Evolutionary conservation across 1,140 invertebrate species (phyloP), one percentile per base, ranked within the genome.

Genomic region (Bombus vancouverensis): DNA sequence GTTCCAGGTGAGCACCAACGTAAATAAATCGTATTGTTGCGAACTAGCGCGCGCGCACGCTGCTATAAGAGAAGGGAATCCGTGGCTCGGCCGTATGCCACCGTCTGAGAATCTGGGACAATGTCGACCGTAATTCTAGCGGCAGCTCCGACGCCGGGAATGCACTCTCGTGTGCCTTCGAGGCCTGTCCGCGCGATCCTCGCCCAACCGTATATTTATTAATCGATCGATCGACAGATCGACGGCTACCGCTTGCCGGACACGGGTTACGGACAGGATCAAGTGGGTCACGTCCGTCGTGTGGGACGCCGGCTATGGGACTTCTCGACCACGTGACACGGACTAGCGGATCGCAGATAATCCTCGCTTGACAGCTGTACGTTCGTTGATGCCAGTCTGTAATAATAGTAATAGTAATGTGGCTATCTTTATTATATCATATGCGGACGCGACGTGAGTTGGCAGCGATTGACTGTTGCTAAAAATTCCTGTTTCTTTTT

Each of bases 51-150:
- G 68, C 9, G 34, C 32, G 62, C 34, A 39, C 10, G 59, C 59
- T 13, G 59, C 59, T 62, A n/a, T 71, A 68, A n/a, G 77, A 90
- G 89, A 90, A 88, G 79, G 83, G 83, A 81, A 90, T 90, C 73
- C 74, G 71, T 77, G 44, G 77, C 75, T 28, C 47, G 42, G 22
- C 42, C 39, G 68, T 83, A 73, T 82, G 77, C 73, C 34, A 83
- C 70, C 44, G 70, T 78, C 44, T 70, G 77, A 83, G 86, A 90
- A 91, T 90, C 89, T 91, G 74, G 90, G 90, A 91, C 90, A 91
- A 91, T 91, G 90, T 91, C 89, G 90, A 53, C 59, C 79, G 86
- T 90, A 91, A 91, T 87, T 91, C 89, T 85, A 90, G 83, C 85
- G 81, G 44, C 82, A 62, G 39, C 80, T n/a, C 82, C 73, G 82